These are phyloP conservation scores for Rhimphoctona megacephalus DNA, from an alignment of 2,888 invertebrate genomes.

Conservation along the genomic window DNA sequence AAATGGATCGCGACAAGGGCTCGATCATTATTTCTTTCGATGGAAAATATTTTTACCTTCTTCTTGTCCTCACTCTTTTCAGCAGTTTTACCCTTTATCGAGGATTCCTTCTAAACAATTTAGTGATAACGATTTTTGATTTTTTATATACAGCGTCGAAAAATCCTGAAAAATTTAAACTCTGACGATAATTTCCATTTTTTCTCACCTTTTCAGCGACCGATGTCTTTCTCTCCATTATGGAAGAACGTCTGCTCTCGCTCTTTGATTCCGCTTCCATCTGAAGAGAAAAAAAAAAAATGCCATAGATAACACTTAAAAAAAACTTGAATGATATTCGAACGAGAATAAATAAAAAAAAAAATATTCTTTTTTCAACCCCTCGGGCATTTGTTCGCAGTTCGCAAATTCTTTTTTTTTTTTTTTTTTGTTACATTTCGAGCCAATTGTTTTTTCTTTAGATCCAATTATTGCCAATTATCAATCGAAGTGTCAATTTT, in stretches of 20 bases:
- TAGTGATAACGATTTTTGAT: conserved; percentile 47
- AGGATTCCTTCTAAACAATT: conserved; percentile 75
- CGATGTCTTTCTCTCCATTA: conserved; percentile 82
- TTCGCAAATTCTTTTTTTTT: background rate
- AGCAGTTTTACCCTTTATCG: conserved; percentile 70
- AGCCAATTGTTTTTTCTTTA: conserved; percentile 38
- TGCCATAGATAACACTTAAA: conserved; percentile 4
- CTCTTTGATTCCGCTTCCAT: conserved; percentile 85
- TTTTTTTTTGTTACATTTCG: conserved; percentile 32
- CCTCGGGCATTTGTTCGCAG: background rate
- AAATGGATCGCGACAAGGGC: background rate
- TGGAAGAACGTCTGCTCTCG: conserved; percentile 85
- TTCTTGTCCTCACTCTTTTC: conserved; percentile 73
- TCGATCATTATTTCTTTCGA: background rate
- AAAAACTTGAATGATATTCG: background rate
- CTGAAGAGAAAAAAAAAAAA: conserved; percentile 68
- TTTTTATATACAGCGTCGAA: conserved; percentile 56
- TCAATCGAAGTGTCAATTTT: conserved; percentile 7
- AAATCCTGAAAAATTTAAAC: conserved; percentile 30
- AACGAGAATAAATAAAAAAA: background rate
- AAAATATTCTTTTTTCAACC: background rate
- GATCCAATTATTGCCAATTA: conserved; percentile 6
- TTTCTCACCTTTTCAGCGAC: conserved; percentile 78
- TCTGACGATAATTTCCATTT: background rate
- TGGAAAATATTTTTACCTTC: conserved; percentile 72